These are phyloP conservation scores for Hypselothyrea guttata DNA, from an alignment of 2,888 invertebrate species.

Conservation along the genomic window DNA sequence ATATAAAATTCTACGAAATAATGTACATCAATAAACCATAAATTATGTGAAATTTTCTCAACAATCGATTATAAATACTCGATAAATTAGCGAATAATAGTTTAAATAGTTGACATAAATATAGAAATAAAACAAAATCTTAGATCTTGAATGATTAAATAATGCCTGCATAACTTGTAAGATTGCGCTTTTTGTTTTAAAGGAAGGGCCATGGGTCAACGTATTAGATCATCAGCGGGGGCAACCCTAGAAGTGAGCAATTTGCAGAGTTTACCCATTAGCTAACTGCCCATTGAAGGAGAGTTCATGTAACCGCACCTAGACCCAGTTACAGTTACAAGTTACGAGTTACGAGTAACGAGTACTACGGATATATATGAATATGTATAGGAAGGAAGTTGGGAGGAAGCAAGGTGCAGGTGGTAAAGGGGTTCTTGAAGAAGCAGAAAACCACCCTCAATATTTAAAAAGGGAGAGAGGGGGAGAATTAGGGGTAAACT, in stretches of 20 bases:
- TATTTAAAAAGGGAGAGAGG: not conserved
- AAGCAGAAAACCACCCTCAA: conserved; percentile 26
- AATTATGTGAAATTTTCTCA: no score
- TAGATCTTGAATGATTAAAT: no score
- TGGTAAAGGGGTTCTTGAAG: conserved; percentile 13
- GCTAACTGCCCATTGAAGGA: conserved; percentile 20
- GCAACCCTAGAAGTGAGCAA: conserved; percentile 37
- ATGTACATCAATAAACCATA: no score
- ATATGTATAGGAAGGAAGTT: no score
- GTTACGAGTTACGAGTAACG: not conserved
- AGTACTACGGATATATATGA: not conserved
- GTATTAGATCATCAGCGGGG: conserved; percentile 45
- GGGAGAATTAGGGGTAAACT: conserved; percentile 17
- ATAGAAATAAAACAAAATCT: no score
- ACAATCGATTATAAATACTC: no score
- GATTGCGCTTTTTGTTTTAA: no score
- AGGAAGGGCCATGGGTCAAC: no score
- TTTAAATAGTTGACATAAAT: no score
- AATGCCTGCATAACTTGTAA: no score
- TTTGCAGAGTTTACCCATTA: conserved; percentile 20
- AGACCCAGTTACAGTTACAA: conserved; percentile 44
- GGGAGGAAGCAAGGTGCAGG: not conserved
- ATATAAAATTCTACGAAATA: no score
- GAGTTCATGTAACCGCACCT: conserved; percentile 47
- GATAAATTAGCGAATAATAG: no score